phyloP scores from a whole-genome alignment of 2,113 vertebrate genomes.

The Salvator merianae region DNA sequence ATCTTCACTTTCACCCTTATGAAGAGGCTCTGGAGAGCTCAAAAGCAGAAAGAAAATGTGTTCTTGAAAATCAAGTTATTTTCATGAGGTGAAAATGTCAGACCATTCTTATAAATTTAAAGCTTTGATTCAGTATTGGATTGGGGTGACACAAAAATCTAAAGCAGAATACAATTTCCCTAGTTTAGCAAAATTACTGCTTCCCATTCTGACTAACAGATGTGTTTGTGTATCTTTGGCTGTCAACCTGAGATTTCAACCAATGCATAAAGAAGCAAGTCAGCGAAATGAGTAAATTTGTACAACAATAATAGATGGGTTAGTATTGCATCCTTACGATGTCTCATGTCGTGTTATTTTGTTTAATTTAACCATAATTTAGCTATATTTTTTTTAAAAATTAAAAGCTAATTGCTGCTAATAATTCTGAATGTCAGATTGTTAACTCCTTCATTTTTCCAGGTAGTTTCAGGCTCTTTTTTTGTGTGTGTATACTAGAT shows the following conservation, averaged over 20 bases:
- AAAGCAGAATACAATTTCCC: neutral
- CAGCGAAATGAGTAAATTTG: neutral
- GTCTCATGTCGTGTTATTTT: neutral
- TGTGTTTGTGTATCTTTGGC: neutral
- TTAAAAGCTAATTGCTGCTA: neutral
- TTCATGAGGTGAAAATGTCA: no score
- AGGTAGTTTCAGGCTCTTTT: neutral
- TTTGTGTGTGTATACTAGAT: neutral
- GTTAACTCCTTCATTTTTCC: neutral
- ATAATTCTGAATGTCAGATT: neutral
- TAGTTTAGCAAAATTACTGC: neutral
- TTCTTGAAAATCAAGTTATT: no score
- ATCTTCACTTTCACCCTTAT: neutral
- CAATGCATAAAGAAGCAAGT: neutral
- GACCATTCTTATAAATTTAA: neutral
- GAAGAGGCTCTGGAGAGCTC: no score
- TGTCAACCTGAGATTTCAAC: neutral
- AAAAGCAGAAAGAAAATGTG: no score
- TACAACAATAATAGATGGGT: neutral
- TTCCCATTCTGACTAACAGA: neutral
- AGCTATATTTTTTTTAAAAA: neutral
- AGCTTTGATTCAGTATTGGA: neutral
- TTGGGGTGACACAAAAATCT: neutral
- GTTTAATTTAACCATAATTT: neutral
- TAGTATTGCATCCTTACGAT: neutral